Conservation (phyloP, 2,888 invertebrate species). For the Rapana venosa region DNA sequence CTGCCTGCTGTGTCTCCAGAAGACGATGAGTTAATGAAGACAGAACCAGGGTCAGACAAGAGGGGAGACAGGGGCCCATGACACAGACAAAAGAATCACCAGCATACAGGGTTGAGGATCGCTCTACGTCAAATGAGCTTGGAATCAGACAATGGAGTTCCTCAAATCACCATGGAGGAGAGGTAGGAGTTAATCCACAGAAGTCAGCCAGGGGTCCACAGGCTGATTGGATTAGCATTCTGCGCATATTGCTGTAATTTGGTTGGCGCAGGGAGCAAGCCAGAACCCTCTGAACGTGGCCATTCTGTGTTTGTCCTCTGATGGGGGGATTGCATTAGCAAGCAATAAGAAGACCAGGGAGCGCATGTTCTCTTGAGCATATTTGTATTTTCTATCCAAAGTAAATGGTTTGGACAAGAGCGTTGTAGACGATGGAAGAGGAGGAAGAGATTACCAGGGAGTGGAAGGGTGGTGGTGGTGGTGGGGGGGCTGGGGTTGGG, state of each 20-base stretch:
- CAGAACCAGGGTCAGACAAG: background rate
- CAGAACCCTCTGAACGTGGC: conserved; percentile 1
- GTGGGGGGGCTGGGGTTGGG: no score
- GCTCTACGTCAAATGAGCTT: conserved; percentile 2
- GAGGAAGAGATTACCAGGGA: background rate
- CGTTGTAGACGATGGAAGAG: background rate
- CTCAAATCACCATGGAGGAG: background rate
- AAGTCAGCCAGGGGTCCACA: background rate
- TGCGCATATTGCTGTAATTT: conserved; percentile 44
- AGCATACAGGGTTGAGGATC: no score
- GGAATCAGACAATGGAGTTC: conserved; percentile 10
- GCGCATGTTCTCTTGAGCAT: conserved; percentile 19
- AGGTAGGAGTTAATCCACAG: background rate
- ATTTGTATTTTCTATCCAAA: conserved; percentile 45
- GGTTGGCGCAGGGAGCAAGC: conserved; percentile 32
- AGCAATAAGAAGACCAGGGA: conserved; percentile 23
- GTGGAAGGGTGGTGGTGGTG: no score
- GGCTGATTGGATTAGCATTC: conserved; percentile 42
- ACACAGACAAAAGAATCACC: background rate
- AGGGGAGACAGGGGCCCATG: background rate
- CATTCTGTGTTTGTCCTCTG: conserved; percentile 24
- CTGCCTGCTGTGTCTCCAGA: no score
- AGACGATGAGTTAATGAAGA: no score
- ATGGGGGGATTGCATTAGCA: conserved; percentile 43
- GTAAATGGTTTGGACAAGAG: background rate